Conservation (phyloP, 30 jellyfish, hydroid and myxozoan genomes). For the Phacellophora camtschatica region DNA sequence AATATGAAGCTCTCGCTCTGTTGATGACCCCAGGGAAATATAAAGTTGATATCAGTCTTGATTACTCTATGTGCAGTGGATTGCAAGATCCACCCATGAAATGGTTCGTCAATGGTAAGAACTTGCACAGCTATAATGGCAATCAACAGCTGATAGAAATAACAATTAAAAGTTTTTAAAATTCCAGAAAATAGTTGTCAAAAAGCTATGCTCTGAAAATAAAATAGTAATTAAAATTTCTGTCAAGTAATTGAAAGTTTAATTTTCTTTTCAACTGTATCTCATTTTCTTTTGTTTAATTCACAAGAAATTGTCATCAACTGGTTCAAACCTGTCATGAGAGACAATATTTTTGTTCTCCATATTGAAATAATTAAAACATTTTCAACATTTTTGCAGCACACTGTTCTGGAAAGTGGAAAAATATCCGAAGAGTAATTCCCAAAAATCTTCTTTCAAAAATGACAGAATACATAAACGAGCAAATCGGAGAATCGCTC, state of each 20-base stretch:
- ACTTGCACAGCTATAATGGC: not conserved
- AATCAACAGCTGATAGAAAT: not conserved
- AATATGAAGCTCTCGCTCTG: constrained; percentile 80
- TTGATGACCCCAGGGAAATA: constrained; percentile 81
- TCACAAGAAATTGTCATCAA: too few relatives aligned
- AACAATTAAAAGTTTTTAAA: too few relatives aligned
- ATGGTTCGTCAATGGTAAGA: constrained; percentile 89
- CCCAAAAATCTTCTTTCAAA: constrained; percentile 67
- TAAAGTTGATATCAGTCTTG: constrained; percentile 67
- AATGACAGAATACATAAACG: constrained; percentile 71
- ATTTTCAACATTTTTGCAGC: constrained; percentile 55
- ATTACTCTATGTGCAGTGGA: constrained; percentile 89
- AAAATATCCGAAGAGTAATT: constrained; percentile 32
- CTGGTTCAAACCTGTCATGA: too few relatives aligned
- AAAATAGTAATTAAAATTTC: too few relatives aligned
- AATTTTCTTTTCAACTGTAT: too few relatives aligned
- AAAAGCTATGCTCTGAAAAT: too few relatives aligned
- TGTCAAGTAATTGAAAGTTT: too few relatives aligned
- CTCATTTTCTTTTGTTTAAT: too few relatives aligned
- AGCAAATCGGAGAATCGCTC: constrained; percentile 50
- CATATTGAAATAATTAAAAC: too few relatives aligned
- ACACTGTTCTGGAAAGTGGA: constrained; percentile 86
- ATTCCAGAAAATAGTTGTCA: too few relatives aligned
- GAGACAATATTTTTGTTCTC: too few relatives aligned
- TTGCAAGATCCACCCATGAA: constrained; percentile 91